Base-by-base conservation (phyloP, 2,113 vertebrate species). In the Probosciger aterrimus region DNA sequence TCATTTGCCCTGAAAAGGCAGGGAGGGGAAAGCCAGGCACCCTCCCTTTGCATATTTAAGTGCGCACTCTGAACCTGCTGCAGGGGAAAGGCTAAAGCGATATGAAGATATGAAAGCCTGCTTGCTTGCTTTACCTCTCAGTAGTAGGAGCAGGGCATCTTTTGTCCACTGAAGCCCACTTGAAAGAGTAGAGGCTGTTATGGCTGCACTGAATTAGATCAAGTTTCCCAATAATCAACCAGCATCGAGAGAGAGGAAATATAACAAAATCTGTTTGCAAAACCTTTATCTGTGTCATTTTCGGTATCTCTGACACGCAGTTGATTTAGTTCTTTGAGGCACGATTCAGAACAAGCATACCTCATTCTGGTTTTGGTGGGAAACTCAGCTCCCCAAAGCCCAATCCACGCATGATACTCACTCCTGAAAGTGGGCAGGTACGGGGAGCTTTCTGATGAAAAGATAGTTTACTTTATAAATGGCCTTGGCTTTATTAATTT, bases 341-440 rank as follows among this genome's bases (percentile, higher is more conserved):
- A 82, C 23, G 53, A 22, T 74, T 88, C 14, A 2, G 43, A 87
- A 74, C 60, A 1, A 60, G 16, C 11, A 35, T 27, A 50, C 53
- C 33, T 70, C 25, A 5, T 43, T 83, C 59, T 88, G 46, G 22
- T 64, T 87, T 8, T 50, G 33, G 18, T 46, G 47, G 65, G 71
- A 90, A 69, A 78, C 33, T 35, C 2, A 1, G 33, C 68, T 18
- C 43, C 31, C 39, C 1, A 4, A 37, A 82, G 59, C 39, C 31
- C 31, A 27, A 3, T 22, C 25, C 10, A 46, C 39, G 30, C 0
- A 0, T 24, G 67, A 68, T 71, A 14, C 13, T 17, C 49, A 23
- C 7, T 2, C 27, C 57, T 86, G 17, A 30, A 70, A 91, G 43
- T 10, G 16, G 22, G 47, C 24, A 69, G 13, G 28, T 63, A 18